These are phyloP conservation scores for Sphenopsis melanotis DNA, from an alignment of 2,797 vertebrate genomes.

Conservation along the genomic window DNA sequence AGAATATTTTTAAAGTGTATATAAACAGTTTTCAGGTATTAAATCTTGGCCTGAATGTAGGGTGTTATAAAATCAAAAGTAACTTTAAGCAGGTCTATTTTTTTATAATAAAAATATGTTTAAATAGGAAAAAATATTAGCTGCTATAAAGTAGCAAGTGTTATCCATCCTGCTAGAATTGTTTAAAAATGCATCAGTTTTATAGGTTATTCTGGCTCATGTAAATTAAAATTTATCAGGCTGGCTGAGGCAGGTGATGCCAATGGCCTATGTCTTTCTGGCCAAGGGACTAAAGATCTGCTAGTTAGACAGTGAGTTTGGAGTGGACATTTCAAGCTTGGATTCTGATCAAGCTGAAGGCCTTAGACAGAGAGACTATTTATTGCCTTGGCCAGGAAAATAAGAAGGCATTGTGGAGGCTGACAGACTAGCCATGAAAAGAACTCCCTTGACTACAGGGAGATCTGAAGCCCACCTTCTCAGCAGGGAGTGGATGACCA, in stretches of 20 bases:
- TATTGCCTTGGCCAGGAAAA: neutral
- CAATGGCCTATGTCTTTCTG: neutral
- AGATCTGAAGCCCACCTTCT: neutral
- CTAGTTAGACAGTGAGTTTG: neutral
- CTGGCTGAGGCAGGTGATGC: neutral
- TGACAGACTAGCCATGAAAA: neutral
- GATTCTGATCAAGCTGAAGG: neutral
- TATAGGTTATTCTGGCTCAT: slow-evolving; percentile 2
- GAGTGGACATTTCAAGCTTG: neutral
- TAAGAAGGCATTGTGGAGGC: neutral
- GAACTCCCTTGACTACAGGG: neutral
- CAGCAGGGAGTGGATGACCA: neutral
- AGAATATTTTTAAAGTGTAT: slow-evolving; percentile 46
- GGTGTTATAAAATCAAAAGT: slow-evolving; percentile 52
- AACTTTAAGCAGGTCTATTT: slow-evolving; percentile 48
- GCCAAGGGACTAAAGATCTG: neutral
- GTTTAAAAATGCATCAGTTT: slow-evolving; percentile 47
- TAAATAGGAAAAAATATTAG: slow-evolving; percentile 45
- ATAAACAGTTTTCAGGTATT: slow-evolving; percentile 55
- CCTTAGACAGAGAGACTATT: neutral
- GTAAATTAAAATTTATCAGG: slow-evolving; percentile 1
- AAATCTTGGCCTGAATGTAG: slow-evolving; percentile 41
- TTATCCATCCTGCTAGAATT: slow-evolving; percentile 35
- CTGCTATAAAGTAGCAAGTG: slow-evolving; percentile 17
- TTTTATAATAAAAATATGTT: slow-evolving; percentile 40